Evolutionary conservation across 2,888 invertebrate genomes (phyloP), one percentile per base, ranked within the genome.

Genomic region (Psylliodes chrysocephalus): DNA sequence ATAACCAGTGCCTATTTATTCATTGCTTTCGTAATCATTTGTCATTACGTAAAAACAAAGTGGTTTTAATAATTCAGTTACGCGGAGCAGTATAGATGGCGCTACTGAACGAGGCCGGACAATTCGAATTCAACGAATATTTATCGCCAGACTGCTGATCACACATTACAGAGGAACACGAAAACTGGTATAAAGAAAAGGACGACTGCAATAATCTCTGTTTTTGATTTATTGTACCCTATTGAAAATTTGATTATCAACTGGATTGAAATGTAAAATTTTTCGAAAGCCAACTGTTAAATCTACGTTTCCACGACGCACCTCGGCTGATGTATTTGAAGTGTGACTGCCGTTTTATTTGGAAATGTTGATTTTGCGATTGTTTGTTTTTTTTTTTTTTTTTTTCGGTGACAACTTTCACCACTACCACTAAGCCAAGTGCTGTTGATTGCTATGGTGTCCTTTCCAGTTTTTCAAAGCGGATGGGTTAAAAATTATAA

Each of bases 131-230:
- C 61, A 60, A 62, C 57, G 65, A 57, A 54, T 63, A 63, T 65
- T 63, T 65, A 68, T 65, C 35, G 54, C 53, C 19, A 30, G 56
- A 14, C 44, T 62, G 61, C 64, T 67, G 64, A 67, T 67, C 64
- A 63, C 54, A 56, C 38, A 49, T 53, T 57, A 60, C 59, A 51
- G 60, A 60, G 56, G 53, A 63, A 57, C 60, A 38, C 46, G 54
- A 61, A 57, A 59, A 52, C 67, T 59, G 54, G 55, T 47, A 64
- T 63, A 54, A 67, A 54, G 63, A 60, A 63, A 63, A 44, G 61
- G 35, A 66, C 17, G 63, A 53, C 53, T 66, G 49, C 49, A 60
- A n/a, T 63, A 63, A 63, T 66, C 56, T 63, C 53, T 60, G 60
- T 49, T 52, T 57, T 55, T 63, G 63, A 67, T 67, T 67, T 67